These are phyloP conservation scores for Actinemys pallida DNA, from an alignment of 2,113 vertebrate species.

Conservation along the genomic window DNA sequence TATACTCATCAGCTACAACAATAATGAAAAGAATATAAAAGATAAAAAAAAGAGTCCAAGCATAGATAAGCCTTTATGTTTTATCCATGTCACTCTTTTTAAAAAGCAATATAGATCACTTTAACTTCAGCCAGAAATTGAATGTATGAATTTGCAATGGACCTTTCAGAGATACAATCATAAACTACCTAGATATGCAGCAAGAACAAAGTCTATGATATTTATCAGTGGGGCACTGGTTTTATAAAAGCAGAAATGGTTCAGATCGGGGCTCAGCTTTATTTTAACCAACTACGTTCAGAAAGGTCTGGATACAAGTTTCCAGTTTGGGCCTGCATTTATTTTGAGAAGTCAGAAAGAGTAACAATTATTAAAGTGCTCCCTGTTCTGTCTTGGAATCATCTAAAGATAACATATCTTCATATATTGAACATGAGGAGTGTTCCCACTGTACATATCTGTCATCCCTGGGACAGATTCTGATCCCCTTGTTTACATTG, in stretches of 20 bases:
- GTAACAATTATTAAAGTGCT: not conserved
- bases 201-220: not conserved
- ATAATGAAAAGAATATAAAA: not conserved
- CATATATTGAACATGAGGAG: not conserved
- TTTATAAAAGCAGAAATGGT: not conserved
- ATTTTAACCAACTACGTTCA: not conserved
- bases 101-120: not conserved
- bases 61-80: not conserved
- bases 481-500: not conserved
- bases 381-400: not conserved
- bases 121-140: not conserved
- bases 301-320: not conserved
- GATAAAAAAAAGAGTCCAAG: not conserved
- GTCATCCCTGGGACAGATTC: not conserved
- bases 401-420: not conserved
- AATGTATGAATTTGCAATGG: not conserved
- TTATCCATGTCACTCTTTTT: not conserved
- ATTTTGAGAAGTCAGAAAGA: not conserved
- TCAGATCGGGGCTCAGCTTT: not conserved
- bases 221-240: not conserved
- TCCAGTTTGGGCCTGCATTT: not conserved
- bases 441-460: no score
- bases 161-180: not conserved
- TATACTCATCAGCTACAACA: not conserved
- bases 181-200: not conserved